Base-by-base conservation (phyloP, 2,113 vertebrate genomes). In the Platysteira castanea region DNA sequence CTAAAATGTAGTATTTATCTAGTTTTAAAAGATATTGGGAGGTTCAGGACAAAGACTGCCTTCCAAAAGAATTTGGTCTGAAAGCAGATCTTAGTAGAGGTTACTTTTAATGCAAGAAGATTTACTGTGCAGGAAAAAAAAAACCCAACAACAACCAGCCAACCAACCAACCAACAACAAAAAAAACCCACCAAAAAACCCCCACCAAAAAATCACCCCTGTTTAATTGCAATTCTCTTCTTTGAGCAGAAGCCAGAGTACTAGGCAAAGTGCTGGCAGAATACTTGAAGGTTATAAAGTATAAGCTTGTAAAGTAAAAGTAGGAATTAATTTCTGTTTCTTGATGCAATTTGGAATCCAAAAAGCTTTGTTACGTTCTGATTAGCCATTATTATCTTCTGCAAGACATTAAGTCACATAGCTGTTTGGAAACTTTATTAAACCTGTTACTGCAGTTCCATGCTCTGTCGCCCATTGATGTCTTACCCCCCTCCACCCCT, bases 191-290 rank as follows among this genome's bases (percentile, higher is more conserved):
- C 22, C 33, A 42, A 41, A 33, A 28, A 35, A 10, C 14, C 0
- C 20, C 15, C 8, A n/a, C 31, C 28, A 27, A 59, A 69, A 57
- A 49, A 18, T 1, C 9, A 2, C 3, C 13, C 37, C 35, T 81
- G 35, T 70, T 92, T 96, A 88, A 93, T 79, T 94, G 49, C 84
- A 56, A 24, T 86, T 39, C 24, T 94, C 35, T 31, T 78, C 37
- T 96, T 71, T 96, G 78, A 90, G 68, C 33, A 73, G 42, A 94
- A 83, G 88, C 93, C 96, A 95, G 67, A 83, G 39, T 49, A 31
- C 67, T 41, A 50, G 84, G 71, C 67, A 87, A 59, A 79, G 49
- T 20, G 7, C 86, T 94, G 91, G 77, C 73, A 69, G 61, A 88
- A 71, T 81, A 44, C 80, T 84, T 59, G 41, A 69, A 70, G 28